Base-by-base conservation (phyloP, 2,113 vertebrate species). In the Leptobrachium ailaonicum region DNA sequence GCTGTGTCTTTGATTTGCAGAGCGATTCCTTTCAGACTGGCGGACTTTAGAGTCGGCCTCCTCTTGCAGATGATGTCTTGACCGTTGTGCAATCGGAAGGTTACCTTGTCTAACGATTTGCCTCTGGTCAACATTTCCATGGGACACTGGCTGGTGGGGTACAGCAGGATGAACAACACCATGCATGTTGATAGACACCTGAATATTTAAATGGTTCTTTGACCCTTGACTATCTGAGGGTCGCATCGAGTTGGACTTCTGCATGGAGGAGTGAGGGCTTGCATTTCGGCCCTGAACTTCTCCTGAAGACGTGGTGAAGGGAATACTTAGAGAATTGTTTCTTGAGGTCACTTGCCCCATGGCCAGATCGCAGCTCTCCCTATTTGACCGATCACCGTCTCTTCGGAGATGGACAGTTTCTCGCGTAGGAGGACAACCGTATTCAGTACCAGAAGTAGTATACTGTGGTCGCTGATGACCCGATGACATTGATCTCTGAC, bases 201-300 rank as follows among this genome's bases (percentile, higher is more conserved):
- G 95, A 5, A 95, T 90, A 32, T 93, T 95, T 88, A 98, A 92
- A 80, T 97, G 97, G 83, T 93, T 93, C 87, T 99, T 99, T 75
- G 92, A 93, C 79, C 92, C 94, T 1, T 98, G 94, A 80, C 91
- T 91, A 64, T 95, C 97, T 0, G 92, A 91, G 60, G 95, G 93
- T 74, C 96, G 92, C 94, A 98, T 95, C 45, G 91, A 81, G 2
- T 95, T 91, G 60, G 94, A 91, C 85, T 98, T 98, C 88, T 98
- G 97, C 10, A 91, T 87, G 60, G 94, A 93, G 80, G 95, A 90
- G 76, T 94, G 96, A 20, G 98, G 96, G 83, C 96, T 98, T 41
- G 95, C 95, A 66, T 95, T 93, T 86, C 97, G 95, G 83, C 92
- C 95, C 74, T 98, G 97, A 84, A 97, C 94, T 80, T 98, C 97